phyloP scores from a whole-genome alignment of 2,888 invertebrate genomes.

The Tortrix viridana region DNA sequence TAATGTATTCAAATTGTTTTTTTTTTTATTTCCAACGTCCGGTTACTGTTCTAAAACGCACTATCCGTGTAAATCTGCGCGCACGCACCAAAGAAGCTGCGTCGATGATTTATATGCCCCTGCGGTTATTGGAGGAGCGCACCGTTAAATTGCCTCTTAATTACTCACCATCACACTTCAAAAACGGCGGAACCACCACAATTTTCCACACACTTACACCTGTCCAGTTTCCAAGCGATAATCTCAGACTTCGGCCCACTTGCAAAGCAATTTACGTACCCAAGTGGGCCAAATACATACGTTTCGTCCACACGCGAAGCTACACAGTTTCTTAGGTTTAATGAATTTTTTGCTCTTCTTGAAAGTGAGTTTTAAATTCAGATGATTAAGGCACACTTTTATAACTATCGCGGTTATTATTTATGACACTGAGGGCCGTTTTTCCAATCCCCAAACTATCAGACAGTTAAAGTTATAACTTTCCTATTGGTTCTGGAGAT shows the following conservation, averaged over 20 bases:
- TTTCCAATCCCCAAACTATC: too few relatives aligned
- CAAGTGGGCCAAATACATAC: constrained; percentile 1
- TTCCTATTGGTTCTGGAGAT: too few relatives aligned
- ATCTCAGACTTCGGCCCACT: background rate
- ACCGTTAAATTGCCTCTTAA: constrained; percentile 7
- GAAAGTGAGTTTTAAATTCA: background rate
- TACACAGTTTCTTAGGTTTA: background rate
- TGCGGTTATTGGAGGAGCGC: constrained; percentile 1
- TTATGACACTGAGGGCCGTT: too few relatives aligned
- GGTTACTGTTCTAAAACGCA: background rate
- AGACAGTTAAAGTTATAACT: too few relatives aligned
- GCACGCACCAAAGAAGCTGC: constrained; percentile 8
- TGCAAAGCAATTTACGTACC: background rate
- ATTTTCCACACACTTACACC: background rate
- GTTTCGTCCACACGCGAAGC: background rate
- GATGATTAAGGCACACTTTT: too few relatives aligned
- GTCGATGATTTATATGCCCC: constrained; percentile 6
- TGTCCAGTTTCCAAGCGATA: background rate
- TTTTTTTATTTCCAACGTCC: too few relatives aligned
- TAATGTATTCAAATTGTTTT: too few relatives aligned
- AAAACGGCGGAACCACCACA: background rate
- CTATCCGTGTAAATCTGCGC: background rate
- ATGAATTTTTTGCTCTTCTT: constrained; percentile 2
- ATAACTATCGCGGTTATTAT: too few relatives aligned
- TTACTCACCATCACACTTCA: background rate